Conservation (phyloP, 2,888 invertebrate species). For the Drosophila testacea region DNA sequence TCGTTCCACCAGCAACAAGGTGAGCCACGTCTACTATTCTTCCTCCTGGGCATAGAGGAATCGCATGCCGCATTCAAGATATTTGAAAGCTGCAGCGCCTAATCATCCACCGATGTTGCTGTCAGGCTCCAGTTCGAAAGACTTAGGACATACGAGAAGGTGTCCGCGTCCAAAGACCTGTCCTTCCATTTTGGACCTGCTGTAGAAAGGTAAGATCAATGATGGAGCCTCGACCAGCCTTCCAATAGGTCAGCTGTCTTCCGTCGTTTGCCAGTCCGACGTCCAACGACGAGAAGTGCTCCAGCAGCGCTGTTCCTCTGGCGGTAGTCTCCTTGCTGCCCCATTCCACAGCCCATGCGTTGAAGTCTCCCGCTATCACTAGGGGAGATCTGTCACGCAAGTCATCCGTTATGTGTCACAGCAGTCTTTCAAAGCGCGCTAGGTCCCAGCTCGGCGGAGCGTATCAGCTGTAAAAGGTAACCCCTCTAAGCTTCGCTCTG, state of each 20-base stretch:
- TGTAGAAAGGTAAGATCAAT: neutral
- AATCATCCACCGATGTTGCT: neutral
- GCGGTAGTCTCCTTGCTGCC: neutral
- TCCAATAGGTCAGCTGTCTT: neutral
- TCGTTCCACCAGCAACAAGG: neutral
- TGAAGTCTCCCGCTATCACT: neutral
- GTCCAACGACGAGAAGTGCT: neutral
- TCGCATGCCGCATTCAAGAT: neutral
- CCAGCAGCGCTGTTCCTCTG: neutral
- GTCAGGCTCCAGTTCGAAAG: neutral
- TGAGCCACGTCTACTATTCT: neutral
- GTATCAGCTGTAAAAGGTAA: slow-evolving; percentile 12
- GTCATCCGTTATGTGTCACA: neutral
- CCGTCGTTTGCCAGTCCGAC: neutral
- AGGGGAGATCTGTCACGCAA: neutral
- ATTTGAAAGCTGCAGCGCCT: neutral
- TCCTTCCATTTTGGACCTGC: neutral
- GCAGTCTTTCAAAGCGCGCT: neutral
- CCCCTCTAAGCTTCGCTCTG: slow-evolving; percentile 13
- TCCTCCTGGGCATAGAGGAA: neutral
- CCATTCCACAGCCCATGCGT: neutral
- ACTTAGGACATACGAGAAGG: neutral
- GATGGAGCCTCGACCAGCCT: neutral
- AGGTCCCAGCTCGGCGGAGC: slow-evolving; percentile 5
- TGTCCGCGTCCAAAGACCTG: neutral